Conservation (phyloP, 2,888 invertebrate genomes). For the Dicyrtoma fusca region DNA sequence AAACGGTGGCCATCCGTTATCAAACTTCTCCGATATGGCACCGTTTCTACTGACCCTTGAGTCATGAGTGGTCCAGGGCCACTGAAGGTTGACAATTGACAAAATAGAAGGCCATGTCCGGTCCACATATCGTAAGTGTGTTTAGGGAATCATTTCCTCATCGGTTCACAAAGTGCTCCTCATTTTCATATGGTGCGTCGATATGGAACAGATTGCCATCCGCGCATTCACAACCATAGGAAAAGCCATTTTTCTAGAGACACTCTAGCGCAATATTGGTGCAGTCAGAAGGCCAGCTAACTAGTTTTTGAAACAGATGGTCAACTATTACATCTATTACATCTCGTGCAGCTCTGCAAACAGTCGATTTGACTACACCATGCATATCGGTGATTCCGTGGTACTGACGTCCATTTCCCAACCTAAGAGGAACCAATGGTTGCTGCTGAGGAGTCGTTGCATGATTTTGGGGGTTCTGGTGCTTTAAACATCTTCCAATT, state of each 20-base stretch:
- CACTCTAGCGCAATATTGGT: slow-evolving; percentile 22
- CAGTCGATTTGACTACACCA: slow-evolving; percentile 41
- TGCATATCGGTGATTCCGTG: slow-evolving; percentile 37
- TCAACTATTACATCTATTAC: slow-evolving; percentile 34
- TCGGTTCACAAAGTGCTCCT: slow-evolving; percentile 41
- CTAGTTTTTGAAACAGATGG: slow-evolving; percentile 19
- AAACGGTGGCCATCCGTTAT: slow-evolving; percentile 46
- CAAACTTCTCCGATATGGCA: slow-evolving; percentile 23
- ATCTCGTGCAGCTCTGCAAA: slow-evolving; percentile 27
- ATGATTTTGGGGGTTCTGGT: neutral
- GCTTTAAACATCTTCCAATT: neutral
- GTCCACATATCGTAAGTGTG: slow-evolving; percentile 42
- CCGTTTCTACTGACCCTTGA: slow-evolving; percentile 42
- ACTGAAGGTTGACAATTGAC: slow-evolving; percentile 35
- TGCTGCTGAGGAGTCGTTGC: slow-evolving; percentile 31
- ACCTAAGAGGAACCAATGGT: slow-evolving; percentile 26
- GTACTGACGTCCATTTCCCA: slow-evolving; percentile 34
- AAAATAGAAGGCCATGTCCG: slow-evolving; percentile 35
- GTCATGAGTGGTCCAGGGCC: slow-evolving; percentile 45
- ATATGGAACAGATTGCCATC: slow-evolving; percentile 43
- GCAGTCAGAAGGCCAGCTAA: slow-evolving; percentile 37
- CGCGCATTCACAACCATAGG: slow-evolving; percentile 39
- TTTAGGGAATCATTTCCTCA: slow-evolving; percentile 48
- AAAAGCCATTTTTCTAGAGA: slow-evolving; percentile 41
- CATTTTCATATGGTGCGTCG: slow-evolving; percentile 38